Percentiles rank a stretch among this genome's conserved stretches.
These are phyloP conservation scores for Tonatia bakeri DNA, from an alignment of 2,113 vertebrate genomes.

Conservation along the genomic window DNA sequence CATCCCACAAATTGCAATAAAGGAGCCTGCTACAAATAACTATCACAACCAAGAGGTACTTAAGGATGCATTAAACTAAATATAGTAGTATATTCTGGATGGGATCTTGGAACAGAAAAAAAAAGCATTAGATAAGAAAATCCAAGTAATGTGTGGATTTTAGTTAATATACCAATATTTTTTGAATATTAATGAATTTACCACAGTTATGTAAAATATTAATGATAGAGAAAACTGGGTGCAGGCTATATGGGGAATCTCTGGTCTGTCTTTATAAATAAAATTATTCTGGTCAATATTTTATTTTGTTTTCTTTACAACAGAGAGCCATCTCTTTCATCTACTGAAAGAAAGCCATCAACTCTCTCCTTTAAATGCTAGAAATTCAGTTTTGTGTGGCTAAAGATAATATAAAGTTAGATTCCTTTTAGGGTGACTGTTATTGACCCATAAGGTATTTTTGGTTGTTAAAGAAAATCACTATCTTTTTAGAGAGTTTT, in stretches of 20 bases:
- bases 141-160: background rate
- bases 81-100: background rate
- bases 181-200: background rate
- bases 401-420: background rate
- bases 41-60: background rate
- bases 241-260: background rate
- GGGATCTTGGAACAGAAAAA: background rate
- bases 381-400: background rate
- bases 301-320: slow-evolving; percentile 2
- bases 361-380: slow-evolving; percentile 7
- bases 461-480: background rate
- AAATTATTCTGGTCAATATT: slow-evolving; percentile 28
- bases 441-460: background rate
- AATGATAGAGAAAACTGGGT: background rate
- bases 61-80: background rate
- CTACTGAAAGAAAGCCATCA: background rate
- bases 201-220: background rate
- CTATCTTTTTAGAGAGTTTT: background rate
- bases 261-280: background rate
- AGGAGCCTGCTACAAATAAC: background rate
- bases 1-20: background rate
- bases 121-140: background rate
- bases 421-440: background rate
- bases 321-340: background rate
- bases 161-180: background rate